Evolutionary conservation across 2,113 vertebrate species (phyloP).

Genomic region (Coregonus clupeaformis): DNA sequence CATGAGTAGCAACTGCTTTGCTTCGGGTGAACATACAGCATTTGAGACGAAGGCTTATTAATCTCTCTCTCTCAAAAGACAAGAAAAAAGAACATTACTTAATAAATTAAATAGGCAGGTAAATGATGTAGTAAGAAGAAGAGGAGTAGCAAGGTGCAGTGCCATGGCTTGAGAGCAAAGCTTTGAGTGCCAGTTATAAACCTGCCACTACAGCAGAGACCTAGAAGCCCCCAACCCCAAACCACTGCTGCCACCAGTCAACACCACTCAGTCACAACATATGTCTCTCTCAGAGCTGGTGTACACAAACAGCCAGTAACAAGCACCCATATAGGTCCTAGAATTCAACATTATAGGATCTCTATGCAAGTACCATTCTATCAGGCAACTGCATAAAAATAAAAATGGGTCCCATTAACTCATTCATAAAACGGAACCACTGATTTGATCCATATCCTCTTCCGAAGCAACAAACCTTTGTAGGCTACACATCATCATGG

Average conservation of each 20-base stretch:
- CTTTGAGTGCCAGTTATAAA: not conserved
- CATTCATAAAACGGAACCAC: not conserved
- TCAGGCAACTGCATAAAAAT: not conserved
- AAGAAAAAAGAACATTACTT: conserved; percentile 1
- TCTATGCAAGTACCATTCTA: not conserved
- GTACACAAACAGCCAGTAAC: not conserved
- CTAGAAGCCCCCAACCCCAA: not conserved
- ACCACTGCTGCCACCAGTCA: not conserved
- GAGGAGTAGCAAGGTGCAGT: conserved; percentile 5
- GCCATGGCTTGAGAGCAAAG: not conserved
- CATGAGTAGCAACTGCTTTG: not conserved
- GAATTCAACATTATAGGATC: not conserved
- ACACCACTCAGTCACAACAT: not conserved
- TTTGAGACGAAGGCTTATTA: conserved; percentile 12
- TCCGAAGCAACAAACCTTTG: not conserved
- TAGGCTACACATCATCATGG: too few species aligned
- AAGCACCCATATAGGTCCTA: not conserved
- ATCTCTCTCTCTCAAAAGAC: not conserved
- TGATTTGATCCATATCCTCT: not conserved
- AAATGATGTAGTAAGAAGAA: not conserved
- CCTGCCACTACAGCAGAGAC: not conserved
- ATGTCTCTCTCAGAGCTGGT: not conserved
- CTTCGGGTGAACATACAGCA: not conserved
- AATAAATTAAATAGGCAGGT: conserved; percentile 11
- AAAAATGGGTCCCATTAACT: not conserved